These are phyloP conservation scores for Morpho helenor DNA, from an alignment of 2,888 invertebrate genomes.

Conservation along the genomic window DNA sequence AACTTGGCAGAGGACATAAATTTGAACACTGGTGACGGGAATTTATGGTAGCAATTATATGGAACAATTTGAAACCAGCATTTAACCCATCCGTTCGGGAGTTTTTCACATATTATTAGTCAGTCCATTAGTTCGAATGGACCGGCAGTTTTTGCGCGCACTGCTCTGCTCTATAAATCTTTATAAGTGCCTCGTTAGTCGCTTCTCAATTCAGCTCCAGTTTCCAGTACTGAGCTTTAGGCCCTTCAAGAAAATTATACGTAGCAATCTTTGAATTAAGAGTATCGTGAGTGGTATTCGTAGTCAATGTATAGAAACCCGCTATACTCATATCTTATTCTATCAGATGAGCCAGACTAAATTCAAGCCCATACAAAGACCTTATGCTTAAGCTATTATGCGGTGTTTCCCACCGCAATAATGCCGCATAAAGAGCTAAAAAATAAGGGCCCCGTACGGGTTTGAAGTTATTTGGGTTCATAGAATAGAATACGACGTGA, in stretches of 20 bases:
- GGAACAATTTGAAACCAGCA: slow-evolving; percentile 2
- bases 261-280: too few species aligned
- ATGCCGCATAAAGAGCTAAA: too few species aligned
- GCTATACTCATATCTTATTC: not conserved
- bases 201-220: slow-evolving; percentile 56
- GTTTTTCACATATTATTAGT: slow-evolving; percentile 18
- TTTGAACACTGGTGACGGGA: not conserved
- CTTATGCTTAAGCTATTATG: not conserved
- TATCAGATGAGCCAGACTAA: not conserved
- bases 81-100: slow-evolving; percentile 12
- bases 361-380: not conserved
- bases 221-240: slow-evolving; percentile 47
- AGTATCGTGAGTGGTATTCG: slow-evolving; percentile 14
- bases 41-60: slow-evolving; percentile 9
- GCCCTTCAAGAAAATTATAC: slow-evolving; percentile 3
- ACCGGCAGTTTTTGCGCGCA: slow-evolving; percentile 44
- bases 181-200: slow-evolving; percentile 66
- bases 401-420: too few species aligned
- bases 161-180: slow-evolving; percentile 64
- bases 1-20: not conserved
- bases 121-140: slow-evolving; percentile 18
- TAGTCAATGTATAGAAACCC: not conserved
- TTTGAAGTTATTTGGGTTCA: too few species aligned
- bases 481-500: too few species aligned
- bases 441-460: too few species aligned